Base-by-base conservation (phyloP, 2,797 vertebrate genomes). In the Pantherophis alleghaniensis region DNA sequence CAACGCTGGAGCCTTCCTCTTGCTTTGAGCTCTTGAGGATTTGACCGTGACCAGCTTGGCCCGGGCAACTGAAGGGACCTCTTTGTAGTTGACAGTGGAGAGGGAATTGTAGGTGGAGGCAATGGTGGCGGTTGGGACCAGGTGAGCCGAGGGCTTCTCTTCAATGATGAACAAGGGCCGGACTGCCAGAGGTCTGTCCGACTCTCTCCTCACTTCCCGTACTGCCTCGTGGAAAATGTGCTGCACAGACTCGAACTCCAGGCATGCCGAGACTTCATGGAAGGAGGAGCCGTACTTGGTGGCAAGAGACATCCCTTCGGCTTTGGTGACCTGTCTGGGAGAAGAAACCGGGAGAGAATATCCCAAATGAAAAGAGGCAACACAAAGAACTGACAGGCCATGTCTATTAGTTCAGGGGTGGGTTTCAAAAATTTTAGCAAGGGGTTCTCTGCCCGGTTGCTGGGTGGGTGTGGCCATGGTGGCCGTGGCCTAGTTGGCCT, bases 11-110 rank as follows among this genome's bases (percentile, higher is more conserved):
- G 99, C 98, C 87, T 98, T 98, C 93, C 98, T 98, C 96, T 99
- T 99, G 97, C 98, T 99, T 96, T 99, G 98, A 26, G 98, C 99
- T 91, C 98, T 98, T 0, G 99, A 99, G 0, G 99, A 98, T 96
- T 99, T 99, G 32, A 99, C 98, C 0, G 99, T 99, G 94, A 99
- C 98, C 96, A 99, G 97, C 96, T 99, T 99, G 96, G 99, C 99
- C 6, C 98, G 99, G 93, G 99, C 98, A 42, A 99, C 98, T 0
- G 98, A 96, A 0, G 99, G 99, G 93, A 99, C 98, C 97, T 99
- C 99, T 95, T 98, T 99, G 96, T 98, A 98, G 97, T 97, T 98
- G 91, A 97, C 88, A 0, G 98, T 97, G 88, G 98, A 97, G 2
- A 98, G 97, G 0, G 97, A 97, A 95, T 96, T 97, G 95, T 98